A percentile compares a stretch with the other conserved stretches of the same genome.
Conservation (phyloP, 2,113 vertebrate genomes). For the Heteronetta atricapilla region DNA sequence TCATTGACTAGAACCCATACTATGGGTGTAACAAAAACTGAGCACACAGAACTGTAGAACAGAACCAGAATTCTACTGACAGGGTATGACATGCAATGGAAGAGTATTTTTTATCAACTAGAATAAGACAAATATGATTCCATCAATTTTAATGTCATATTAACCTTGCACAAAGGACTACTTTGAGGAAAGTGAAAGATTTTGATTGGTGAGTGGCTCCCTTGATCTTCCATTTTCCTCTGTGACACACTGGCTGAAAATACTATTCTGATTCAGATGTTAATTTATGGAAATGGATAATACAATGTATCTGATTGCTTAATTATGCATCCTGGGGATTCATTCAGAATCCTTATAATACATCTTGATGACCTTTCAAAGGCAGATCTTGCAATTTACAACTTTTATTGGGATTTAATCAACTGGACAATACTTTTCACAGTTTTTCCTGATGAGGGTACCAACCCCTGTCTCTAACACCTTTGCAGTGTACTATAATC, state of each 20-base stretch:
- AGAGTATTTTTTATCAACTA: not conserved
- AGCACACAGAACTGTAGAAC: not conserved
- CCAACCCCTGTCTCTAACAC: not conserved
- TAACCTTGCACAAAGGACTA: not conserved
- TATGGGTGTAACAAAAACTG: not conserved
- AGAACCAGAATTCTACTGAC: not conserved
- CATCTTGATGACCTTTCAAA: conserved; percentile 60
- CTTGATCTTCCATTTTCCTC: conserved; percentile 25
- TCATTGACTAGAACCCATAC: not conserved
- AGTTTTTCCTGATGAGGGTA: not conserved
- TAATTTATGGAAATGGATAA: conserved; percentile 61
- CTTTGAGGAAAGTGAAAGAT: not conserved
- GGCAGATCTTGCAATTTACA: not conserved
- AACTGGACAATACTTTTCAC: conserved; percentile 39
- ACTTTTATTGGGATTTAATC: conserved; percentile 56
- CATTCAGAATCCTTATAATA: conserved; percentile 34
- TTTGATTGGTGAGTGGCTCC: not conserved
- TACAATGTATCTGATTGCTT: conserved; percentile 59
- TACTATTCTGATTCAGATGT: conserved; percentile 40
- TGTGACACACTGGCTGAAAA: not conserved
- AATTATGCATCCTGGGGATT: conserved; percentile 55
- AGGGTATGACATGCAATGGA: not conserved
- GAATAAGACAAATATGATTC: not conserved
- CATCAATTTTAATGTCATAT: not conserved
- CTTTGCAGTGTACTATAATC: not conserved